Evolutionary conservation across 1,140 invertebrate species (phyloP), one percentile per base, ranked within the genome.

Genomic region (Eulimnadia texana): DNA sequence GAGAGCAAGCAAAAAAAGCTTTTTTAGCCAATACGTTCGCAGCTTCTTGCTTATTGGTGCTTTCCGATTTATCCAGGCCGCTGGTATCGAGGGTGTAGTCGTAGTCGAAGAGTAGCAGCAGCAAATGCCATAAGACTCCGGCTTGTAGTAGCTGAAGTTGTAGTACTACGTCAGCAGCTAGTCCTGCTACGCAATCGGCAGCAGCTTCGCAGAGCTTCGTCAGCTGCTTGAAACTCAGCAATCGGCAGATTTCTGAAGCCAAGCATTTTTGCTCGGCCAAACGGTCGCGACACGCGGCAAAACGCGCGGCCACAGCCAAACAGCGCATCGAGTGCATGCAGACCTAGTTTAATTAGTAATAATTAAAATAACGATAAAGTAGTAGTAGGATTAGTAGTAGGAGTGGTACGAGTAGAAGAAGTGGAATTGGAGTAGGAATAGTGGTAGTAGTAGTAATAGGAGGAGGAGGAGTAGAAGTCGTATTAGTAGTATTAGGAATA

Each of bases 51-150:
- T 86, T 80, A 72, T 96, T 98, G 3, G 84, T 81, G 28, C 88
- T 84, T 70, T 88, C 84, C 66, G 79, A 83, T 62, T 84, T 78
- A 70, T 93, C 85, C 16, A 98, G 88, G 0, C 94, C 95, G 60
- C 93, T 90, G 76, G 99, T 96, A 61, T 97, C 90, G 61, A 99
- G 76, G 0, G 97, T 99, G 72, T 89, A 99, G 76, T 99, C 97
- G 71, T 98, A 99, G 51, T 86, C 84, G 72, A 99, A 96, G 69
- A 93, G 83, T 67, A 90, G 90, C 0, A 88, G 79, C 55, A 99
- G 72, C 25, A 99, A 73, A 69, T 95, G 91, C 88, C 92, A 98
- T 0, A 99, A 70, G 0, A 89, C 88, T 10, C 94, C 95, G 3
- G 90, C 84, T 70, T 95, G 83, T n/a, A 95, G 81, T 23, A 99